phyloP scores from a whole-genome alignment of 2,113 vertebrate species.

The Emydura subglobosa region DNA sequence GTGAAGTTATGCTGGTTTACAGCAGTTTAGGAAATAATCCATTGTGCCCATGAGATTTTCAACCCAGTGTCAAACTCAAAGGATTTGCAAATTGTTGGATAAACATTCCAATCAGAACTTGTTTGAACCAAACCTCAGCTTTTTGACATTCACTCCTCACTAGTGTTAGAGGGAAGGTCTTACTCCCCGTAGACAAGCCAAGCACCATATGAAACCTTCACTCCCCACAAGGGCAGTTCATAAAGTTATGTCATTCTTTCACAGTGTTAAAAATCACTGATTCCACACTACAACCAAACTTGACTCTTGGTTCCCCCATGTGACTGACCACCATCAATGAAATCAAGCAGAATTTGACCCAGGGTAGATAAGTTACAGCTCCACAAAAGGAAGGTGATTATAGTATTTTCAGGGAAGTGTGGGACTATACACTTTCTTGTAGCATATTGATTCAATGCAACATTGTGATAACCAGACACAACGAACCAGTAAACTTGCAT shows the following conservation, averaged over 20 bases:
- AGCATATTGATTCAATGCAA: not conserved
- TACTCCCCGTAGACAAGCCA: not conserved
- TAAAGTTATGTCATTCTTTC: not conserved
- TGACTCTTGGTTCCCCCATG: not conserved
- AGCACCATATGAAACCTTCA: rapidly evolving
- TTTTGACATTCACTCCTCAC: not conserved
- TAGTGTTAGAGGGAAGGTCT: not conserved
- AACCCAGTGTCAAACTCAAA: not conserved
- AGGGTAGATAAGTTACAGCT: not conserved
- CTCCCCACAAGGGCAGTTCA: not conserved
- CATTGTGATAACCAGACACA: not conserved
- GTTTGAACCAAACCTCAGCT: not conserved
- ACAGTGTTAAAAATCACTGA: not conserved
- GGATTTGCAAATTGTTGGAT: not conserved
- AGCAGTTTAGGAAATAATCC: not conserved
- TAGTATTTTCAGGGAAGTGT: not conserved
- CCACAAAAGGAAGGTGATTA: not conserved
- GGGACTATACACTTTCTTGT: not conserved
- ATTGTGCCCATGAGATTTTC: not conserved
- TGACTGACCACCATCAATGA: not conserved
- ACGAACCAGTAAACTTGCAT: not conserved
- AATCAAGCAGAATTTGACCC: not conserved
- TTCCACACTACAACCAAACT: not conserved
- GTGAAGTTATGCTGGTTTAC: not conserved
- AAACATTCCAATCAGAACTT: not conserved